A percentile compares a stretch with the other conserved stretches of the same genome.
Evolutionary conservation across 2,113 vertebrate genomes (phyloP).

Genomic region (Nanger granti): DNA sequence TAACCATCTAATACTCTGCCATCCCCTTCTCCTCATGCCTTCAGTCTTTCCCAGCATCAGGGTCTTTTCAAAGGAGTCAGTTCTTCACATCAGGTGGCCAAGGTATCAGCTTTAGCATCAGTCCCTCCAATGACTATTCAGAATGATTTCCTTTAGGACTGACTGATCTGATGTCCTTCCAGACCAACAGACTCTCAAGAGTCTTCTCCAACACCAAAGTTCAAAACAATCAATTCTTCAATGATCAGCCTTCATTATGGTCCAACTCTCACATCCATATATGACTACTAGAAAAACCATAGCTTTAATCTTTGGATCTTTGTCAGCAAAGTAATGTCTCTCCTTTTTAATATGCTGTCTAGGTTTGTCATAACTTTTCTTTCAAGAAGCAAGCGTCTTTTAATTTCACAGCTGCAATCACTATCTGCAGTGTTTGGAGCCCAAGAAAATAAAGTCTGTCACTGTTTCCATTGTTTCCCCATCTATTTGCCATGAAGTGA

Average conservation of each 20-base stretch:
- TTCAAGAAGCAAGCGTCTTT: not conserved
- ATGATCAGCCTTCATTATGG: not conserved
- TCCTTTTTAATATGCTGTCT: not conserved
- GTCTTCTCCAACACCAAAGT: not conserved
- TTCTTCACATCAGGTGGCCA: not conserved
- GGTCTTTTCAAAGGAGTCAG: not conserved
- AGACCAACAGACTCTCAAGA: not conserved
- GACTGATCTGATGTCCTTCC: not conserved
- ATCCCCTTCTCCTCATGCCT: not conserved
- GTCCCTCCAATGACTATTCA: not conserved
- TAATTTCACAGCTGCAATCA: not conserved
- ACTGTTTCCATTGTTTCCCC: not conserved
- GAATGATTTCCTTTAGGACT: not conserved
- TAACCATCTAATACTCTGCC: not conserved
- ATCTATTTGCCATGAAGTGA: not conserved
- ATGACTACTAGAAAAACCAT: not conserved
- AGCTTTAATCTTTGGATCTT: not conserved
- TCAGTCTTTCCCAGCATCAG: not conserved
- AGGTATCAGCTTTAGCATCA: not conserved
- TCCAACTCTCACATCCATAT: not conserved
- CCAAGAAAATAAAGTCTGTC: not conserved
- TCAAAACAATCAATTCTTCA: not conserved
- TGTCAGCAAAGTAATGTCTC: not conserved
- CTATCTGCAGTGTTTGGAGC: not conserved
- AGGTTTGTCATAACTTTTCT: not conserved